A percentile compares a stretch with the other conserved stretches of the same genome.
These are phyloP conservation scores for Drosophila rhopaloa DNA, from an alignment of 1,140 invertebrate species.

Conservation along the genomic window DNA sequence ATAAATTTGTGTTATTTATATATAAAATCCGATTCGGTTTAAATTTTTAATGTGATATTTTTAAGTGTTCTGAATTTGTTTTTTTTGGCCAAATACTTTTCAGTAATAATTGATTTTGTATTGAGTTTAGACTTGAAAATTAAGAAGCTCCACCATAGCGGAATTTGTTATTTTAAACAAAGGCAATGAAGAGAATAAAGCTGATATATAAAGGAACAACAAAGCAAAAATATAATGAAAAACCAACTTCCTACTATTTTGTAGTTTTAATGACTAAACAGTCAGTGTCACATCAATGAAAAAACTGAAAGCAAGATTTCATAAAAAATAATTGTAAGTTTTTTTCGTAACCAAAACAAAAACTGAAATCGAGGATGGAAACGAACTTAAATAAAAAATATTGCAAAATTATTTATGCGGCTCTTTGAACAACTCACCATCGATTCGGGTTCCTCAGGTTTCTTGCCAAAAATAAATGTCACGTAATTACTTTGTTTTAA, in stretches of 20 bases:
- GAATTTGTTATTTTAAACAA: slow-evolving; percentile 58
- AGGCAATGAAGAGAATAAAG: slow-evolving; percentile 14
- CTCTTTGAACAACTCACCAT: background rate
- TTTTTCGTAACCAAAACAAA: slow-evolving; percentile 53
- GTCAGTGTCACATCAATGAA: slow-evolving; percentile 38
- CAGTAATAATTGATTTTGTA: slow-evolving; percentile 46
- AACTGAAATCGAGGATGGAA: slow-evolving; percentile 35
- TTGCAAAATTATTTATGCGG: slow-evolving; percentile 11
- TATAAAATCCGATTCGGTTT: slow-evolving; percentile 61
- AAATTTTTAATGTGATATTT: slow-evolving; percentile 76
- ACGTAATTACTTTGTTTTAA: slow-evolving; percentile 19
- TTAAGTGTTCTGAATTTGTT: slow-evolving; percentile 63
- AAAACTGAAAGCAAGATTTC: slow-evolving; percentile 53
- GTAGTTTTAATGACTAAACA: slow-evolving; percentile 71
- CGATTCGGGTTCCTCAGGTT: slow-evolving; percentile 3
- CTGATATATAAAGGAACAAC: slow-evolving; percentile 38
- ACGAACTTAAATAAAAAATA: slow-evolving; percentile 58
- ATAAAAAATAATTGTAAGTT: slow-evolving; percentile 38
- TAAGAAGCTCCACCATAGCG: slow-evolving; percentile 12
- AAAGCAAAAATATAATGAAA: slow-evolving; percentile 28
- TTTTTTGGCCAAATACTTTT: slow-evolving; percentile 64
- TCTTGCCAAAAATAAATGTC: slow-evolving; percentile 3
- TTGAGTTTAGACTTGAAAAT: slow-evolving; percentile 36
- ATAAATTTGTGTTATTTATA: slow-evolving; percentile 72
- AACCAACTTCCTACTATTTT: slow-evolving; percentile 79